These are phyloP conservation scores for Eulemur albifrons DNA, from an alignment of 2,797 vertebrate species.

Conservation along the genomic window DNA sequence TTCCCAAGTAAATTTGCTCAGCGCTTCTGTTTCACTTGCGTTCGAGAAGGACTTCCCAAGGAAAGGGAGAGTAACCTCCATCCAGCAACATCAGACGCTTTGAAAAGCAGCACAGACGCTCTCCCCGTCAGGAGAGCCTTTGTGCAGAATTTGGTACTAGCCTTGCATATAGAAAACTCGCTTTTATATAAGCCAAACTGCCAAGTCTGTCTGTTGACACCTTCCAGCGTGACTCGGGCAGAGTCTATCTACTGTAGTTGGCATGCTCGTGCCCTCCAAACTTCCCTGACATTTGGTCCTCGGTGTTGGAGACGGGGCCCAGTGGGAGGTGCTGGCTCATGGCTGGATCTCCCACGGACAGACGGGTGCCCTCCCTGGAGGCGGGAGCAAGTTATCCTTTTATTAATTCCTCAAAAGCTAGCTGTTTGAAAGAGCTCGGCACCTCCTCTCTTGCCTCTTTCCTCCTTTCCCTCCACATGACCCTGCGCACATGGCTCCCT, in stretches of 20 bases:
- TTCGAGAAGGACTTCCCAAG: neutral
- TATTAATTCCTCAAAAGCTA: neutral
- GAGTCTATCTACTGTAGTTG: neutral
- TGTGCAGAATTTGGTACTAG: neutral
- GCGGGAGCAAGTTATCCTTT: neutral
- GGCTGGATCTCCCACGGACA: too few relatives aligned
- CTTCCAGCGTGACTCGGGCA: neutral
- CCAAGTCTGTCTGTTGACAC: neutral
- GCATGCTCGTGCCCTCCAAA: neutral
- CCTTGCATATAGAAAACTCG: neutral
- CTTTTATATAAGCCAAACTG: neutral
- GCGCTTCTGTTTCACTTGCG: neutral
- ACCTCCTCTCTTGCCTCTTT: neutral
- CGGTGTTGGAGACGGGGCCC: neutral
- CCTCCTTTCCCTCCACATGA: rapidly evolving
- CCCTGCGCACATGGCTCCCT: neutral
- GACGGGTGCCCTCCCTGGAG: neutral
- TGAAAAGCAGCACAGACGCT: neutral
- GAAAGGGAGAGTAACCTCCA: neutral
- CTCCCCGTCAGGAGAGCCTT: neutral
- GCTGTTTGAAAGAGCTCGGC: neutral
- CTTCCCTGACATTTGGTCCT: neutral
- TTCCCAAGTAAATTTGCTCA: neutral
- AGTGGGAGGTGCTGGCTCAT: neutral
- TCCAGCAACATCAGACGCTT: neutral